A percentile compares a stretch with the other conserved stretches of the same genome.
These are phyloP conservation scores for Dusona sp. DNA, from an alignment of 2,888 invertebrate genomes.

Conservation along the genomic window DNA sequence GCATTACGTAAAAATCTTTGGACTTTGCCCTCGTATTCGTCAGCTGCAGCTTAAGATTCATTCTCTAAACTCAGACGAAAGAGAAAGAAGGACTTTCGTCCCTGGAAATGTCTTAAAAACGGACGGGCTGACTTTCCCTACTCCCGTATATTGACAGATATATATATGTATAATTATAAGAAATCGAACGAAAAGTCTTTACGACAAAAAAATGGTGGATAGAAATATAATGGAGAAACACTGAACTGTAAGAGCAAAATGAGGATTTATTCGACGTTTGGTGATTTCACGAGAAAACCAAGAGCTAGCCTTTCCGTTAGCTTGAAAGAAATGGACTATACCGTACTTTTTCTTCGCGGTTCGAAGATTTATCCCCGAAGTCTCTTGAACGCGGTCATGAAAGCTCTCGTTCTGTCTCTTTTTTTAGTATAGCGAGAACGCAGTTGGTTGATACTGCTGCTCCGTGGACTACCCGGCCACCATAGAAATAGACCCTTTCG, in stretches of 20 bases:
- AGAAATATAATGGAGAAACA: slow-evolving; percentile 66
- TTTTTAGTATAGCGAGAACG: background rate
- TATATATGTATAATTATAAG: slow-evolving; percentile 18
- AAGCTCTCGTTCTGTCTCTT: slow-evolving; percentile 31
- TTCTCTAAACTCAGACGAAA: slow-evolving; percentile 57
- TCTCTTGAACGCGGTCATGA: slow-evolving; percentile 49
- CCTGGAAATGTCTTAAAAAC: slow-evolving; percentile 47
- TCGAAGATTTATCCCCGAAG: slow-evolving; percentile 59
- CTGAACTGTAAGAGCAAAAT: slow-evolving; percentile 58
- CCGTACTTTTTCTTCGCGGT: slow-evolving; percentile 23
- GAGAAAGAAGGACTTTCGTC: background rate
- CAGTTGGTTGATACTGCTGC: background rate
- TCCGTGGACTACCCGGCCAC: slow-evolving; percentile 4
- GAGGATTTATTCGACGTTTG: slow-evolving; percentile 64
- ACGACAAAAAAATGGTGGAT: slow-evolving; percentile 34
- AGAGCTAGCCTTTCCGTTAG: background rate
- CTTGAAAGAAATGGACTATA: slow-evolving; percentile 55
- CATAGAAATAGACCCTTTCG: slow-evolving; percentile 12
- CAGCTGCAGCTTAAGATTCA: slow-evolving; percentile 62
- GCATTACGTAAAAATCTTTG: slow-evolving; percentile 43
- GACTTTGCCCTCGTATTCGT: slow-evolving; percentile 20
- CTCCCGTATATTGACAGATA: background rate
- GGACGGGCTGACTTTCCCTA: slow-evolving; percentile 39
- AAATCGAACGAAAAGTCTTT: slow-evolving; percentile 23
- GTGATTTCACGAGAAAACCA: slow-evolving; percentile 46